Conservation (phyloP, 2,888 invertebrate genomes). For the Bedellia somnulentella region DNA sequence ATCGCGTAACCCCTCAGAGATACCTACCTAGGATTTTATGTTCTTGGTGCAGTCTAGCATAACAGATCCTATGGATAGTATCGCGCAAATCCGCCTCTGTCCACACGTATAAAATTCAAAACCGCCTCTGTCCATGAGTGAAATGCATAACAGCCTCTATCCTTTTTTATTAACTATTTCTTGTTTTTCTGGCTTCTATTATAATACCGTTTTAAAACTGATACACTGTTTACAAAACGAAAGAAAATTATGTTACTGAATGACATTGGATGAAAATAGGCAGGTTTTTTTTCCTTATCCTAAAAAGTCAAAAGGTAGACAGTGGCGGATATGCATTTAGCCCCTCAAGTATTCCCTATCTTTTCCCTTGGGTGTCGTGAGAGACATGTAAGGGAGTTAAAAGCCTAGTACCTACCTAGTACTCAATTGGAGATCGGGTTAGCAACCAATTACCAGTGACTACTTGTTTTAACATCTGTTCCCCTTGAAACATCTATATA, state of each 20-base stretch:
- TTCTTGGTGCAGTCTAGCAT: constrained; percentile 1
- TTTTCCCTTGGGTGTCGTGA: too few relatives aligned
- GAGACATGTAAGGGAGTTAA: too few relatives aligned
- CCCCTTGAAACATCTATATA: too few relatives aligned
- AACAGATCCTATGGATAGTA: constrained; percentile 1
- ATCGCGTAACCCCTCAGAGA: constrained; percentile 1
- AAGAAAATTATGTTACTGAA: constrained; percentile 1
- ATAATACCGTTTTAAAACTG: constrained; percentile 1
- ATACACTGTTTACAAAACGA: constrained; percentile 1
- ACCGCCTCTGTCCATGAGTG: constrained; percentile 1
- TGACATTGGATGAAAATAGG: constrained; percentile 1
- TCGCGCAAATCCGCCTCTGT: constrained; percentile 1
- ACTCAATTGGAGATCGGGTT: too few relatives aligned
- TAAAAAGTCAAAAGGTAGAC: constrained; percentile 1
- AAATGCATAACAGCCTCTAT: too few relatives aligned
- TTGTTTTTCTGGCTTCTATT: constrained; percentile 1
- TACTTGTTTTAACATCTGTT: too few relatives aligned
- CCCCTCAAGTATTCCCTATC: too few relatives aligned
- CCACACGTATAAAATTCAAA: constrained; percentile 1
- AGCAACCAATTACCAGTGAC: too few relatives aligned
- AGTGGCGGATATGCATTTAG: too few relatives aligned
- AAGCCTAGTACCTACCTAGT: too few relatives aligned
- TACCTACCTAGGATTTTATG: constrained; percentile 1
- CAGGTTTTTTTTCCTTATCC: constrained; percentile 1
- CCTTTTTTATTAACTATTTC: too few relatives aligned